These are phyloP conservation scores for Botia kubotai DNA, from an alignment of 2,797 vertebrate species.

Conservation along the genomic window DNA sequence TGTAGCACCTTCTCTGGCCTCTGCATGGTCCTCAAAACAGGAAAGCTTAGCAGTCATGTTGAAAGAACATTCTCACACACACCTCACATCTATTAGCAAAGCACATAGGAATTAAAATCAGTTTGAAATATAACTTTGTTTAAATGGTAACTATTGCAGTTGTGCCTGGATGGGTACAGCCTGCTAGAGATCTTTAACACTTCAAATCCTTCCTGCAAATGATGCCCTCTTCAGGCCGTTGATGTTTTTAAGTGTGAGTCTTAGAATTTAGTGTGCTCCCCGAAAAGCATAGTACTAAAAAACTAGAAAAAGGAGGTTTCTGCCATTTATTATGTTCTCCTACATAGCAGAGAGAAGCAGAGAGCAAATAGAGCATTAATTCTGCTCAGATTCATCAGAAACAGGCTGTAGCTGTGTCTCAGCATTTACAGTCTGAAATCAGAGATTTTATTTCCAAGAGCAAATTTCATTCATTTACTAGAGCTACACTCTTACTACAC, in stretches of 20 bases:
- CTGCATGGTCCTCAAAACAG: not conserved
- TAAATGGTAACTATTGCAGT: too few species aligned
- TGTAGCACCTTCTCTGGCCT: not conserved
- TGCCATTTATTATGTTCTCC: not conserved
- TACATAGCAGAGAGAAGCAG: not conserved
- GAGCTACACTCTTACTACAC: too few species aligned
- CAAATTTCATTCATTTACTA: too few species aligned
- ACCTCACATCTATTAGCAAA: too few species aligned
- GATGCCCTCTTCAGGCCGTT: not conserved
- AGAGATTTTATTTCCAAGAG: too few species aligned
- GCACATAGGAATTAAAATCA: too few species aligned
- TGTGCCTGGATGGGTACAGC: not conserved
- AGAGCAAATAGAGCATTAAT: not conserved
- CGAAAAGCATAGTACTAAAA: too few species aligned
- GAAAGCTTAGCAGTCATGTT: not conserved
- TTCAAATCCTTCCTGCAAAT: not conserved
- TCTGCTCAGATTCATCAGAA: not conserved
- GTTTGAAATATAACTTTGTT: too few species aligned
- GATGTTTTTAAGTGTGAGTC: not conserved
- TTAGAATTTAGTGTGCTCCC: too few species aligned
- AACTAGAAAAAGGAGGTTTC: too few species aligned
- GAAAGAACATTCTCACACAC: not conserved
- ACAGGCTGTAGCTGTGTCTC: not conserved
- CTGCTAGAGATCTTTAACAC: not conserved
- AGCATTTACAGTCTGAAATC: too few species aligned